phyloP scores from a whole-genome alignment of 2,888 invertebrate species.

The Dasysyrphus tricinctus region DNA sequence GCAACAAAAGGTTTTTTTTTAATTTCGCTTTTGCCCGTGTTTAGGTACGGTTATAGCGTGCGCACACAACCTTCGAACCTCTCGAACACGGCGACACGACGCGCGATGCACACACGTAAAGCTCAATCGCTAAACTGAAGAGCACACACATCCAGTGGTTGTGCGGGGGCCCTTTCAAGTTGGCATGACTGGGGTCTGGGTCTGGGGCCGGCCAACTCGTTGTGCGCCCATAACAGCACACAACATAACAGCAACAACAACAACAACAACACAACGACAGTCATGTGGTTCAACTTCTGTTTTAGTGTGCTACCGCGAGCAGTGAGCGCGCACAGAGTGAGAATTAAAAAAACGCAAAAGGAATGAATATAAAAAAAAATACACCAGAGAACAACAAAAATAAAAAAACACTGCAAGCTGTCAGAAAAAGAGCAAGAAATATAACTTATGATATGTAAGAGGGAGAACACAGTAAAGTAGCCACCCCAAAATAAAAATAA shows the following conservation, averaged over 20 bases:
- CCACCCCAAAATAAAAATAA: conserved; percentile 51
- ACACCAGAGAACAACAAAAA: not conserved
- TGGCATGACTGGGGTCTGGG: not conserved
- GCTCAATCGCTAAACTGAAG: conserved; percentile 76
- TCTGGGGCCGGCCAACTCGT: conserved; percentile 21
- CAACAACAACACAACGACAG: conserved; percentile 19
- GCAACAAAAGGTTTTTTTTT: conserved; percentile 26
- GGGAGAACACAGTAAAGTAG: conserved; percentile 16
- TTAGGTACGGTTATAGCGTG: conserved; percentile 59
- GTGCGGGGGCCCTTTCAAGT: conserved; percentile 73
- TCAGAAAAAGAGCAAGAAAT: conserved; percentile 18
- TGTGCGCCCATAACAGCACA: conserved; percentile 60
- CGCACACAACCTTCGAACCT: conserved; percentile 59
- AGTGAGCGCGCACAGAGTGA: conserved; percentile 69
- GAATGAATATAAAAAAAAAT: not conserved
- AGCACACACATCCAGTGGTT: conserved; percentile 73
- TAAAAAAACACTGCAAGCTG: conserved; percentile 7
- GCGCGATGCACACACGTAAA: conserved; percentile 78
- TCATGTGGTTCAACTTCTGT: conserved; percentile 64
- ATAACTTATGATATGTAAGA: conserved; percentile 9
- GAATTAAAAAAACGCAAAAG: conserved; percentile 50
- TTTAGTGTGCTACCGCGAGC: conserved; percentile 72
- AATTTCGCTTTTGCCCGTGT: conserved; percentile 46
- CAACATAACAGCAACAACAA: conserved; percentile 45
- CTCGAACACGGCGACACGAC: conserved; percentile 58